Percentiles rank a stretch among this genome's conserved stretches.
Conservation (phyloP, 2,797 vertebrate genomes). For the Pangasius krempfi region DNA sequence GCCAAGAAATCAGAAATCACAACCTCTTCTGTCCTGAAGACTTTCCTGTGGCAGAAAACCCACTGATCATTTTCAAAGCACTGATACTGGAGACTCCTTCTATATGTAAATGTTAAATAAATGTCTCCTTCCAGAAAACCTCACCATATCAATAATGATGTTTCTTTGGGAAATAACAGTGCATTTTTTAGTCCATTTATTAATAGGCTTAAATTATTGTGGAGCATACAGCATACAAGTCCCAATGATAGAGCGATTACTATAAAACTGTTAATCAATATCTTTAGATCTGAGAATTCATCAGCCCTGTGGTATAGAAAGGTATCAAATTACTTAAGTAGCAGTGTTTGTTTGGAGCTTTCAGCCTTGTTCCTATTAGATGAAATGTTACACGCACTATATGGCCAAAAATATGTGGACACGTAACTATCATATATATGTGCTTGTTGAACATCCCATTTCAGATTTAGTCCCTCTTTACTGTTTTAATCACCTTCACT, state of each 20-base stretch:
- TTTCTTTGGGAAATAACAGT: neutral
- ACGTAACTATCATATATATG: too few relatives aligned
- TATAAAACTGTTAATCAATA: neutral
- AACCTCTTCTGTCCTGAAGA: neutral
- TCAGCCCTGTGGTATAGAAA: neutral
- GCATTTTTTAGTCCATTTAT: neutral
- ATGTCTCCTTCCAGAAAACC: neutral
- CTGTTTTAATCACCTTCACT: neutral
- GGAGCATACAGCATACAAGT: too few relatives aligned
- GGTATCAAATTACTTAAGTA: neutral
- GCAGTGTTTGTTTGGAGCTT: neutral
- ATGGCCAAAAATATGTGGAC: too few relatives aligned
- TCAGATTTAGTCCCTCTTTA: neutral
- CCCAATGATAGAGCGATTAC: too few relatives aligned
- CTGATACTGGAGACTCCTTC: neutral
- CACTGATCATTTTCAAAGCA: neutral
- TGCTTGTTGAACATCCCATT: too few relatives aligned
- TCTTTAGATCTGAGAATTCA: neutral
- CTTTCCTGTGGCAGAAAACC: neutral
- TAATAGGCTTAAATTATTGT: neutral
- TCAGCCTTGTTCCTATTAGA: neutral
- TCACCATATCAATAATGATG: too few relatives aligned
- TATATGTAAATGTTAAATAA: neutral
- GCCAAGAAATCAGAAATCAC: neutral
- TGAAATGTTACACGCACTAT: too few relatives aligned